phyloP scores from a whole-genome alignment of 2,888 invertebrate genomes.

The Sinelater perroti region DNA sequence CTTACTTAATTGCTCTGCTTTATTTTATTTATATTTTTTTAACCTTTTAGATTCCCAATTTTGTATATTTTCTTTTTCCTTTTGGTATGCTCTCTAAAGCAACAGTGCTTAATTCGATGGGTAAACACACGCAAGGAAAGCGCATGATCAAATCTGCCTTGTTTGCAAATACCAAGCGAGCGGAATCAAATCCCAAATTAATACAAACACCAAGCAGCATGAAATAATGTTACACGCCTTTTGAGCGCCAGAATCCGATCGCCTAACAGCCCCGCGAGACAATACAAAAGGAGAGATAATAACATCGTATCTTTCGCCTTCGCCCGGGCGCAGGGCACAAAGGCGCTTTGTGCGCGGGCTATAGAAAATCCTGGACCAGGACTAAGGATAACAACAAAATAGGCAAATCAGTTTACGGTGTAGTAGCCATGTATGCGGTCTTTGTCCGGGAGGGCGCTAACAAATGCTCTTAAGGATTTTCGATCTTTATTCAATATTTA shows the following conservation, averaged over 20 bases:
- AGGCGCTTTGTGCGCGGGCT: conserved; percentile 29
- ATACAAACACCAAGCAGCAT: conserved; percentile 51
- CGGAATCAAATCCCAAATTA: conserved; percentile 35
- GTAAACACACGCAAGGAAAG: no score
- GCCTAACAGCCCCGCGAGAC: conserved; percentile 10
- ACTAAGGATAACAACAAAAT: conserved; percentile 43
- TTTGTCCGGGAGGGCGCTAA: conserved; percentile 34
- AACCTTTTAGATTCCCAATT: no score
- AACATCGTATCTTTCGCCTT: conserved; percentile 30
- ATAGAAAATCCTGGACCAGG: conserved; percentile 28
- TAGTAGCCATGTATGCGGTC: conserved; percentile 41
- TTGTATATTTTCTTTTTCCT: no score
- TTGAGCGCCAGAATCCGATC: conserved; percentile 39
- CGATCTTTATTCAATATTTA: conserved; percentile 31
- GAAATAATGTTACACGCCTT: conserved; percentile 56
- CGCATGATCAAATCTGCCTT: no score
- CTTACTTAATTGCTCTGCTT: no score
- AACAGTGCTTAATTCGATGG: no score
- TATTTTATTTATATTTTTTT: no score
- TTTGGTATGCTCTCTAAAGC: no score
- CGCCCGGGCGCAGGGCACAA: conserved; percentile 22
- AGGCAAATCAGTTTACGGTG: conserved; percentile 48
- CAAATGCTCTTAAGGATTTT: conserved; percentile 35
- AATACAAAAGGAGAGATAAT: conserved; percentile 32
- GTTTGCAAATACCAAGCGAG: no score